Percentiles rank a stretch among this genome's conserved stretches.
phyloP scores from a whole-genome alignment of 1,140 invertebrate species.

The Rhagoletis zephyria region DNA sequence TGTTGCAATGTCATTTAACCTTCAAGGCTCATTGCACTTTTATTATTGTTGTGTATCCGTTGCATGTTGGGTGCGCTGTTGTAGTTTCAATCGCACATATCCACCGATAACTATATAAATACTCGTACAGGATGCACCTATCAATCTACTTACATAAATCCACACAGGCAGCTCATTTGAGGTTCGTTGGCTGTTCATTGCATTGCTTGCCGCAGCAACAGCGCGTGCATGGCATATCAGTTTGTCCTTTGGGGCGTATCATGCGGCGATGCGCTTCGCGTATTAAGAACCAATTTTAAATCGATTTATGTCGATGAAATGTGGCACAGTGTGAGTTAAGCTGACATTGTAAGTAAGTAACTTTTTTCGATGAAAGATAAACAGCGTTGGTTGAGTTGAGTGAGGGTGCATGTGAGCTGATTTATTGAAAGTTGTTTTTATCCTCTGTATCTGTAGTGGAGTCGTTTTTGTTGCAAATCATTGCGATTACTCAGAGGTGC shows the following conservation, averaged over 20 bases:
- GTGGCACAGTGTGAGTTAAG: not conserved
- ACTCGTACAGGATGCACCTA: not conserved
- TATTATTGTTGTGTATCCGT: not conserved
- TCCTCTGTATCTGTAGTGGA: too few species aligned
- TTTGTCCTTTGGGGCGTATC: not conserved
- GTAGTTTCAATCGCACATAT: not conserved
- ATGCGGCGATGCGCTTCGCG: not conserved
- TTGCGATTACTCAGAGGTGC: too few species aligned
- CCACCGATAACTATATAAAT: not conserved
- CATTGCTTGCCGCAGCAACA: not conserved
- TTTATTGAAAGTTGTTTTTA: not conserved
- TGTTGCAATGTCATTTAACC: constrained; percentile 39
- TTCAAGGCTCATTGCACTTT: constrained; percentile 48
- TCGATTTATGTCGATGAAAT: constrained; percentile 43
- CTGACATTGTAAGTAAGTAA: constrained; percentile 20
- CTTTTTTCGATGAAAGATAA: not conserved
- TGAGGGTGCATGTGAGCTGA: not conserved
- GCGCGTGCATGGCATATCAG: constrained; percentile 15
- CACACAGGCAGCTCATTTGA: constrained; percentile 30
- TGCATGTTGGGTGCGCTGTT: not conserved
- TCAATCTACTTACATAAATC: constrained; percentile 38
- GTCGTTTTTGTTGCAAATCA: too few species aligned
- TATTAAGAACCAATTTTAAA: constrained; percentile 50
- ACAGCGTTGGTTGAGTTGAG: not conserved
- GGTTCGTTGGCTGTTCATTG: constrained; percentile 6